Evolutionary conservation across 2,113 vertebrate genomes (phyloP), one percentile per base, ranked within the genome.

Genomic region (Typhlomys cinereus): DNA sequence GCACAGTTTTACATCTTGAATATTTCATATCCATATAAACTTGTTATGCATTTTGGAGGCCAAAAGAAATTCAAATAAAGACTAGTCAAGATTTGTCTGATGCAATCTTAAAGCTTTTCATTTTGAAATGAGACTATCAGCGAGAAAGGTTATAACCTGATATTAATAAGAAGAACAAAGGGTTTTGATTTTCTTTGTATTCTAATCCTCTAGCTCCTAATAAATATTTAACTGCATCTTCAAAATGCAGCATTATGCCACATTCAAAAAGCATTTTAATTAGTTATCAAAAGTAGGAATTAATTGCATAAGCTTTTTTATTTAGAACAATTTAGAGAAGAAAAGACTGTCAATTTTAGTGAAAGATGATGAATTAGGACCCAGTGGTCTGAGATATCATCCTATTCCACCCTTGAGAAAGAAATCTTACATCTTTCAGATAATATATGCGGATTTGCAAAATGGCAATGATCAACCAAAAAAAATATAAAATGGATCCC

Each of bases 91-190:
- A 94, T 84, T 85, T 85, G 9, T 90, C 46, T 92, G n/a, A 74
- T 57, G 15, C 3, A 74, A 79, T 12, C 54, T 85, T 86, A 92
- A 71, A 48, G 6, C 11, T 75, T 76, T 85, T 88, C 39, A 75
- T 76, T 92, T 66, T 64, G 75, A 75, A 27, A 41, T 5, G 64
- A 62, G 15, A 89, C 70, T 90, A 39, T 82, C 44, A 84, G 31
- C 27, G 91, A 46, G 44, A 90, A 92, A 89, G 57, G 25, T 88
- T 79, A 62, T 85, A 64, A 74, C 70, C 75, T 46, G n/a, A 46
- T 73, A 93, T 86, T 91, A 90, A 85, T 54, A 94, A 89, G 20
- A 90, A 31, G n/a, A 85, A 70, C 48, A 79, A 90, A 88, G 41
- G 13, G 1, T 82, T 91, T 89, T 79, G 15, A 90, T 89, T 86